phyloP scores from a whole-genome alignment of 2,888 invertebrate genomes.

The Xestoiulus laeticollis region DNA sequence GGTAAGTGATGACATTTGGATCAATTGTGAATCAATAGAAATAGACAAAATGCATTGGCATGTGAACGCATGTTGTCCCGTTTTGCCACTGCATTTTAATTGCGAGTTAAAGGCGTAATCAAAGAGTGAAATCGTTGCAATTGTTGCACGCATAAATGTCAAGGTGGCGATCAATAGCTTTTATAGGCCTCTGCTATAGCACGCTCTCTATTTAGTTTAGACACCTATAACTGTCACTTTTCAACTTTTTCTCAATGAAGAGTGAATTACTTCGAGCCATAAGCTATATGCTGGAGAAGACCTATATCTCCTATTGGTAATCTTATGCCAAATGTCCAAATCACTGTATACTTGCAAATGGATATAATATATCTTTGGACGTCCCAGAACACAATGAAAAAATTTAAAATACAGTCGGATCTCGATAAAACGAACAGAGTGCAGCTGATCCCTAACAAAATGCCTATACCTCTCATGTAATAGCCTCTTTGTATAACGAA shows the following conservation, averaged over 20 bases:
- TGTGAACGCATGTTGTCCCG: neutral
- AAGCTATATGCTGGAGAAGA: neutral
- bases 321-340: neutral
- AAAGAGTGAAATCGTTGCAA: neutral
- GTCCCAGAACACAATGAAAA: too few relatives aligned
- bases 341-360: neutral
- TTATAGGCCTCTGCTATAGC: neutral
- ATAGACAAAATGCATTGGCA: neutral
- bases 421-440: too few relatives aligned
- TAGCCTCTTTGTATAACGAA: too few relatives aligned
- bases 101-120: neutral
- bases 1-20: neutral
- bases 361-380: too few relatives aligned
- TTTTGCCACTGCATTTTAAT: neutral
- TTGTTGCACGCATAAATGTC: slow-evolving; percentile 28
- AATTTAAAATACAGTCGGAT: too few relatives aligned
- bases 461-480: too few relatives aligned
- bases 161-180: slow-evolving; percentile 21
- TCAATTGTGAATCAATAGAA: neutral
- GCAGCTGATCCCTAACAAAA: too few relatives aligned
- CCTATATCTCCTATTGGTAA: neutral
- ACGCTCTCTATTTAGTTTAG: neutral
- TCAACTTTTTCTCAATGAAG: neutral
- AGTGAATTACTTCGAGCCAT: neutral
- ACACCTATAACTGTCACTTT: neutral